Evolutionary conservation across 2,888 invertebrate species (phyloP).

Genomic region (Acanthoscelides obtectus): DNA sequence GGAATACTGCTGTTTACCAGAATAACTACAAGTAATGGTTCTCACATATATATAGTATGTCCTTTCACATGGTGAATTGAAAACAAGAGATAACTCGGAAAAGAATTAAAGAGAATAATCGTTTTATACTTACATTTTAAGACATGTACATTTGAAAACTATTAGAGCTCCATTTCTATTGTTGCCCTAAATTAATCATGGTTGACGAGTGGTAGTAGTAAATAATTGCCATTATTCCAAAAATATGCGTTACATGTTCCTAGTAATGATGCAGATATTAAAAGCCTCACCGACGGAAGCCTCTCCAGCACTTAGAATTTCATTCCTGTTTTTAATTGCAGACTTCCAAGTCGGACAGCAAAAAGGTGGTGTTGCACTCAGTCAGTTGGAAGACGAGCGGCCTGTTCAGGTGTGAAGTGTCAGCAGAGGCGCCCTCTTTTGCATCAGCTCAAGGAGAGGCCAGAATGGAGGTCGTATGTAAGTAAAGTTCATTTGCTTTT

Average conservation of each 20-base stretch:
- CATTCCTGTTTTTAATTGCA: constrained; percentile 41
- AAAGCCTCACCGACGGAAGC: background rate
- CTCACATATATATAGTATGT: too few species aligned
- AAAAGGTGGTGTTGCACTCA: constrained; percentile 59
- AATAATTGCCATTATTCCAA: too few species aligned
- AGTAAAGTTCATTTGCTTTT: constrained; percentile 49
- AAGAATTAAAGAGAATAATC: too few species aligned
- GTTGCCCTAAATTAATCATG: too few species aligned
- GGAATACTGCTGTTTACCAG: too few species aligned
- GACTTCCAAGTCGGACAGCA: constrained; percentile 65
- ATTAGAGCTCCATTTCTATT: too few species aligned
- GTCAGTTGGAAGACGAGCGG: constrained; percentile 68
- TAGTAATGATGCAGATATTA: background rate
- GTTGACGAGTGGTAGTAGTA: too few species aligned
- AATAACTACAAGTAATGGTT: too few species aligned
- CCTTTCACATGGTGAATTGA: too few species aligned
- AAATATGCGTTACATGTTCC: background rate
- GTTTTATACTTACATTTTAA: too few species aligned
- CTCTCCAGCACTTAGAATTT: background rate
- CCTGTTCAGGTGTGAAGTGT: constrained; percentile 69
- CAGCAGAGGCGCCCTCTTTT: constrained; percentile 74
- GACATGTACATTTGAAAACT: too few species aligned
- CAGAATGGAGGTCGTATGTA: constrained; percentile 75
- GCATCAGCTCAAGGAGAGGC: constrained; percentile 70
- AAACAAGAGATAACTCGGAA: too few species aligned